A percentile compares a stretch with the other conserved stretches of the same genome.
Evolutionary conservation across 2,888 invertebrate species (phyloP).

Genomic region (Stictocephala bisonia): DNA sequence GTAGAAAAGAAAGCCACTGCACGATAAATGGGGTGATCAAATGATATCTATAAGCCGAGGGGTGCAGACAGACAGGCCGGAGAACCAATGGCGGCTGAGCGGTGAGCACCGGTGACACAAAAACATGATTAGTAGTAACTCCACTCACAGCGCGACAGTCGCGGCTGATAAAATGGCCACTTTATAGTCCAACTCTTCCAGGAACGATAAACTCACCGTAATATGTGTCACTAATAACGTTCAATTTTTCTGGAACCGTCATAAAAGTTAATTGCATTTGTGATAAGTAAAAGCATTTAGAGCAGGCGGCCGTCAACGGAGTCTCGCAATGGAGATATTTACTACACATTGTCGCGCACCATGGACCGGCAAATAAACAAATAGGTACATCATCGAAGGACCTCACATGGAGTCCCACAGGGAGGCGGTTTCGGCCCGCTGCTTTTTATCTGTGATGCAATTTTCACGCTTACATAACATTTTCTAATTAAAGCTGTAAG

Average conservation of each 20-base stretch:
- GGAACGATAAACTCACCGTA: conserved; percentile 32
- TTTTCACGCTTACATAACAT: too few relatives aligned
- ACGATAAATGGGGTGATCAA: conserved; percentile 33
- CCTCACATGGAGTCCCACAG: conserved; percentile 17
- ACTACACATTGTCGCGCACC: conserved; percentile 23
- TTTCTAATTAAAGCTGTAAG: too few relatives aligned
- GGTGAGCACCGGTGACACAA: conserved; percentile 9
- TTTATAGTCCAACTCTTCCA: conserved; percentile 40
- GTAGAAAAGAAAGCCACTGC: too few relatives aligned
- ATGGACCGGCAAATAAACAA: conserved; percentile 36
- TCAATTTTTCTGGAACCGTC: conserved; percentile 38
- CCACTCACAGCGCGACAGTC: conserved; percentile 18
- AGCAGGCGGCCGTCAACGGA: conserved; percentile 24
- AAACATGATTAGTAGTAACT: conserved; percentile 33
- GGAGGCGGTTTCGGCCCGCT: not conserved
- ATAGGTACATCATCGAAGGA: not conserved
- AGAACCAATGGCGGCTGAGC: conserved; percentile 16
- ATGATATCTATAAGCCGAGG: conserved; percentile 7
- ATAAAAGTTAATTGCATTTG: conserved; percentile 40
- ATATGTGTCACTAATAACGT: conserved; percentile 41
- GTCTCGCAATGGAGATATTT: conserved; percentile 10
- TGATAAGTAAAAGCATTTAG: conserved; percentile 42
- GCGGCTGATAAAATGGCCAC: too few relatives aligned
- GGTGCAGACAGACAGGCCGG: not conserved
- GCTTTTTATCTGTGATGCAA: not conserved